These are phyloP conservation scores for Fregetta grallaria DNA, from an alignment of 2,113 vertebrate species.

Conservation along the genomic window DNA sequence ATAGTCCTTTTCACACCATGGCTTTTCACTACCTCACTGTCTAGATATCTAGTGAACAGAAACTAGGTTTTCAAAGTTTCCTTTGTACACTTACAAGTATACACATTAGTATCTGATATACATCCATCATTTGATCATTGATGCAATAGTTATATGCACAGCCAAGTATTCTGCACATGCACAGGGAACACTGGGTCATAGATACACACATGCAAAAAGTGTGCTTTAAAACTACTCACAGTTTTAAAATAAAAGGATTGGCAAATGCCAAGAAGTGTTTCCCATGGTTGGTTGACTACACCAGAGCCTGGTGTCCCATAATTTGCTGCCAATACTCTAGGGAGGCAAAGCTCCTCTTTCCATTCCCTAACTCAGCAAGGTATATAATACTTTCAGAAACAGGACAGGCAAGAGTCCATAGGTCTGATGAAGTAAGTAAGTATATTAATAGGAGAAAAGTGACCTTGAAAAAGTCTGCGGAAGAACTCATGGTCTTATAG, in stretches of 20 bases:
- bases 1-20: not conserved
- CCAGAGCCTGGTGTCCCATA: not conserved
- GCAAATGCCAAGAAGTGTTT: not conserved
- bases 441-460: constrained; percentile 9
- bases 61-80: not conserved
- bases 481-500: not conserved
- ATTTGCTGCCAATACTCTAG: not conserved
- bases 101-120: not conserved
- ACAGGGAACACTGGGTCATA: not conserved
- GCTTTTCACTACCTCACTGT: not conserved
- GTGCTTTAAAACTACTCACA: not conserved
- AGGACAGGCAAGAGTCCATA: not conserved
- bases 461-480: not conserved
- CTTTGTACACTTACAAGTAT: not conserved
- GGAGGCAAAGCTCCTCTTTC: not conserved
- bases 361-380: not conserved
- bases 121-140: not conserved
- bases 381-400: not conserved
- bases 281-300: not conserved
- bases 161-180: not conserved
- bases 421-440: not conserved
- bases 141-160: not conserved
- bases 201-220: not conserved
- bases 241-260: not conserved
- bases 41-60: not conserved